Evolutionary conservation across 2,113 vertebrate species (phyloP), one percentile per base, ranked within the genome.

Genomic region (Morone saxatilis): DNA sequence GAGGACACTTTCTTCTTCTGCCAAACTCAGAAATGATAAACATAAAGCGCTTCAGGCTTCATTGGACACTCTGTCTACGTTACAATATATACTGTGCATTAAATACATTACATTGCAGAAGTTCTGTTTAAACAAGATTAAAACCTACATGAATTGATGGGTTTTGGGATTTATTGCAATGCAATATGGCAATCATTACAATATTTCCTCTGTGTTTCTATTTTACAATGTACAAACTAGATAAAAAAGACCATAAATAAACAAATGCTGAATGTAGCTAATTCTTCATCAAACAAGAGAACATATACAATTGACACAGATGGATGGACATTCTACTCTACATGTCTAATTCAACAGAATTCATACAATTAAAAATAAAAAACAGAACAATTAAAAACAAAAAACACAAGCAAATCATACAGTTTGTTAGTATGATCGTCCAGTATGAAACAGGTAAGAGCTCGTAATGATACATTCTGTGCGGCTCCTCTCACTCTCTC

Each of bases 211-310:
- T 96, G 96, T 92, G 93, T 96, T 97, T 98, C 94, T 95, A 95
- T 97, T 97, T 98, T 98, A 99, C 97, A 99, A 86, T 97, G 97
- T 98, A 98, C 97, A 99, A 98, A 97, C 97, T 99, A 97, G 96
- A 96, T 97, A 97, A 98, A 97, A 98, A 97, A 96, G 95, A 96
- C 95, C 97, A 99, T 99, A 99, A 99, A 99, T 99, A 98, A 98
- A 98, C 95, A 97, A 97, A 98, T 95, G 96, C 96, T 96, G 97
- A 94, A 95, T 96, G 96, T 97, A 96, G 96, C 97, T 98, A 98
- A 96, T 95, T 95, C 54, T 86, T 83, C 92, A 80, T 96, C 90
- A 95, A 95, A 88, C 72, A 88, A 95, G 71, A 81, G 81, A 25
- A 92, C 76, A 77, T 78, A 68, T 79, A 89, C 85, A 86, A 80